Conservation (phyloP, 2,113 vertebrate genomes). For the Sorex araneus region DNA sequence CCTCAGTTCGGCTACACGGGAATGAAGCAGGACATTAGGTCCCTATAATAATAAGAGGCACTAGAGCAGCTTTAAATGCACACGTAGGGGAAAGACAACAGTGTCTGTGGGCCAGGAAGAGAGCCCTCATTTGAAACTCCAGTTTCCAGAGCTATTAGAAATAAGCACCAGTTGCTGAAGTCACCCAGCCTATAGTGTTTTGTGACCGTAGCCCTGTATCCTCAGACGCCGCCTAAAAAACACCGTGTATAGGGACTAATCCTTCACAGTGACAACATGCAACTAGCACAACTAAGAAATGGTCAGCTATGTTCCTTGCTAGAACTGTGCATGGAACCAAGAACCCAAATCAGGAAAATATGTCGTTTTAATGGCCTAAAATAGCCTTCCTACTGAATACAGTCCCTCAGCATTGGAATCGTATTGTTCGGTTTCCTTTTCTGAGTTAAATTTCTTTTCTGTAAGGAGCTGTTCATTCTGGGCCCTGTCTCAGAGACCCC, state of each 20-base stretch:
- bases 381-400: background rate
- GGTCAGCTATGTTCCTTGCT: background rate
- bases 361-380: background rate
- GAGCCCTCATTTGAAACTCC: background rate
- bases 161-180: background rate
- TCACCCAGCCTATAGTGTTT: background rate
- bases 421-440: conserved; percentile 7
- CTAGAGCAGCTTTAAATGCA: background rate
- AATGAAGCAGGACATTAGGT: no score
- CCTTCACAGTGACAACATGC: background rate
- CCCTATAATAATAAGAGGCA: background rate
- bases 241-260: background rate
- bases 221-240: background rate
- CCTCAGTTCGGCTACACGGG: no score
- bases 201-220: background rate
- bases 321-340: conserved; percentile 25
- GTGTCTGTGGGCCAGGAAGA: background rate
- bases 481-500: background rate
- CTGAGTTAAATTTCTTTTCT: background rate
- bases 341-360: conserved; percentile 20
- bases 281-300: background rate
- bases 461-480: background rate
- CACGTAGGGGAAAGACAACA: background rate
- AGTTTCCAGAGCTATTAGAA: background rate
- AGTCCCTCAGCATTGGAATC: background rate